Percentiles rank a stretch among this genome's conserved stretches.
Conservation (phyloP, 2,888 invertebrate species). For the Apotomis turbidana region DNA sequence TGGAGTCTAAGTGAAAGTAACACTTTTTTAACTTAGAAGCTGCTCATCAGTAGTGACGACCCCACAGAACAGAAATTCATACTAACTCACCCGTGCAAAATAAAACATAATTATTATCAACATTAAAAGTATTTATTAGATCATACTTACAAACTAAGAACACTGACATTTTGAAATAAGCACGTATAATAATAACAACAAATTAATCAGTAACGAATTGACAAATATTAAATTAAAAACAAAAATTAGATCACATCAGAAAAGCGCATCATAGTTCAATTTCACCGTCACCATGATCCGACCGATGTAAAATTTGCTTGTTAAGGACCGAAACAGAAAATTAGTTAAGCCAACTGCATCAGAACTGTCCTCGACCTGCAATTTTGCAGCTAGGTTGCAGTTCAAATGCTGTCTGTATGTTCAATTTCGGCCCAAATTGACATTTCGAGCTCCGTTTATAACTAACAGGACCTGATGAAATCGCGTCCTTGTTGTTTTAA, state of each 20-base stretch:
- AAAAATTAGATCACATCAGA: background rate
- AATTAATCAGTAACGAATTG: background rate
- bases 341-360: too few relatives aligned
- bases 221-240: constrained; percentile 22
- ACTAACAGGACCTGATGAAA: background rate
- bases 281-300: too few relatives aligned
- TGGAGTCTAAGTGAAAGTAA: too few relatives aligned
- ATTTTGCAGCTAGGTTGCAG: too few relatives aligned
- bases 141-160: constrained; percentile 38
- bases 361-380: too few relatives aligned
- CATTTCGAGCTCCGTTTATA: too few relatives aligned
- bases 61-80: background rate
- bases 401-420: too few relatives aligned
- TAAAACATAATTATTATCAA: background rate
- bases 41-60: background rate
- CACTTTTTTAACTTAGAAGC: too few relatives aligned
- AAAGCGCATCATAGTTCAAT: background rate
- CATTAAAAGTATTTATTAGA: constrained; percentile 26
- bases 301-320: too few relatives aligned
- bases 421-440: too few relatives aligned
- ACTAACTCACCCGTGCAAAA: background rate
- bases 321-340: too few relatives aligned
- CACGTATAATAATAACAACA: background rate
- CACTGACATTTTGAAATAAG: constrained; percentile 24
- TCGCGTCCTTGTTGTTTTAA: background rate